Conservation (phyloP, 2,797 vertebrate genomes). For the Sebastes umbrosus region DNA sequence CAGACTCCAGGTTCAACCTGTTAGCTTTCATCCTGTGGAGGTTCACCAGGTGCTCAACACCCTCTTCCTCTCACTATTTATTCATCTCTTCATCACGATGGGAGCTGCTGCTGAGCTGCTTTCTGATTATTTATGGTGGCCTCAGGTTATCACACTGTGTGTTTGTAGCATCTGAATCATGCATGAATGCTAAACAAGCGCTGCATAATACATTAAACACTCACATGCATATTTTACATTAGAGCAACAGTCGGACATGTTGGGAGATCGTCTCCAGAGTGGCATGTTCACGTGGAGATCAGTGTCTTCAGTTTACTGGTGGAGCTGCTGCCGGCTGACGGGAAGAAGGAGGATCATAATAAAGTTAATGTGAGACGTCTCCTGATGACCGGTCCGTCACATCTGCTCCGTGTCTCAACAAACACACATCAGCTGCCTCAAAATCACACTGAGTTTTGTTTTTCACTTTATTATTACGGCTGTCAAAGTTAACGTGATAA, state of each 20-base stretch:
- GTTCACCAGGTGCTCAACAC: neutral
- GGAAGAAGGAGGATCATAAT: no score
- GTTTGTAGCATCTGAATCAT: constrained; percentile 33
- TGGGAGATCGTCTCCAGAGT: neutral
- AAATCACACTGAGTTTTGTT: no score
- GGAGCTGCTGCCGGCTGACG: no score
- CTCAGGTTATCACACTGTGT: neutral
- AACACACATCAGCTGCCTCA: no score
- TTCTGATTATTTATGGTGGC: no score
- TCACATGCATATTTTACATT: constrained; percentile 32
- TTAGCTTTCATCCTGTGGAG: neutral
- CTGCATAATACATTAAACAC: constrained; percentile 31
- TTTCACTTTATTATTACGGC: no score
- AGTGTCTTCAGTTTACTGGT: no score
- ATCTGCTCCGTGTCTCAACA: no score
- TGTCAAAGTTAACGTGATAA: no score
- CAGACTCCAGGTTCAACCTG: neutral
- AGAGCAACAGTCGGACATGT: neutral
- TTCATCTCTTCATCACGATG: neutral
- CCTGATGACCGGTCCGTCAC: no score
- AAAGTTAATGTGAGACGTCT: no score
- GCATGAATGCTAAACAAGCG: constrained; percentile 27
- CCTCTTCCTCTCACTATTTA: no score
- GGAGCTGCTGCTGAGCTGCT: neutral
- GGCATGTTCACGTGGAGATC: neutral